These are phyloP conservation scores for Eupithecia pulchellata DNA, from an alignment of 2,888 invertebrate species.

Conservation along the genomic window DNA sequence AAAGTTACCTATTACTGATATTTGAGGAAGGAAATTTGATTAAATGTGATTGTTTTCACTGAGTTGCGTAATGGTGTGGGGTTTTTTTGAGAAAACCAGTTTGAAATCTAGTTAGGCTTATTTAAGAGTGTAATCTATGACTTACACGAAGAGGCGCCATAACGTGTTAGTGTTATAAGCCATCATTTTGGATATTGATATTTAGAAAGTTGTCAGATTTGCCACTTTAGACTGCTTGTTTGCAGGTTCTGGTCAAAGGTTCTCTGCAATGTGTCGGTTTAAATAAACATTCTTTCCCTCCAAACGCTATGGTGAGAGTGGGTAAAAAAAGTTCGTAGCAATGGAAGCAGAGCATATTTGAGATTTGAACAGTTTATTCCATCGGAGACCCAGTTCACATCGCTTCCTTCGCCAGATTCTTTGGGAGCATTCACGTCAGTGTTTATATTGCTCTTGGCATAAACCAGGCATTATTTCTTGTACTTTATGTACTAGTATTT, in stretches of 20 bases:
- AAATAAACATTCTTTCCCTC: conserved; percentile 1
- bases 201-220: conserved; percentile 58
- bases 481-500: conserved; percentile 47
- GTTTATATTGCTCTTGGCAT: conserved; percentile 31
- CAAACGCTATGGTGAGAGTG: no score
- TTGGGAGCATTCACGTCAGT: conserved; percentile 30
- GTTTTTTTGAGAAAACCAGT: conserved; percentile 2
- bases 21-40: background rate
- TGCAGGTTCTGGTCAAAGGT: conserved; percentile 33
- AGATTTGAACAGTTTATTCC: conserved; percentile 7
- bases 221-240: conserved; percentile 40
- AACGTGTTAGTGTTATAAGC: conserved; percentile 45
- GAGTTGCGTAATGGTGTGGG: background rate
- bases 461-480: conserved; percentile 38
- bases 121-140: conserved; percentile 14
- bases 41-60: background rate
- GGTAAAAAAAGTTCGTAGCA: background rate
- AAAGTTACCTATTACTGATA: background rate
- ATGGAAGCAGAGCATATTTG: background rate
- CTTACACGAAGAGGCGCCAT: conserved; percentile 35
- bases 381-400: conserved; percentile 4
- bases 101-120: background rate
- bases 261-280: conserved; percentile 23
- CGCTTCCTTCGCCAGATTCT: conserved; percentile 23
- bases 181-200: conserved; percentile 42